Conservation (phyloP, 1,140 invertebrate genomes). For the Calycopis cecrops region DNA sequence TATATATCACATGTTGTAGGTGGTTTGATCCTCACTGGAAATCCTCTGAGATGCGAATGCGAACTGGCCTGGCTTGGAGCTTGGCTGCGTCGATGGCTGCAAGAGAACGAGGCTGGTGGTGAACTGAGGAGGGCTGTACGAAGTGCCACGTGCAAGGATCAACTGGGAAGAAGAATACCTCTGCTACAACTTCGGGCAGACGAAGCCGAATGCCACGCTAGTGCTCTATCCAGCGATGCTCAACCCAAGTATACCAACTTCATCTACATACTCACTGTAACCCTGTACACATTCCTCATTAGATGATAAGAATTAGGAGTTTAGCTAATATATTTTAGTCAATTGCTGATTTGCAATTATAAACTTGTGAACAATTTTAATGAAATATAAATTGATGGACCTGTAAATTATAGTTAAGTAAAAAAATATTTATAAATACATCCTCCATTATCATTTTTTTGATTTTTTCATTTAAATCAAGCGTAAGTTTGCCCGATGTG, state of each 20-base stretch:
- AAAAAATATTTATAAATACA: constrained; percentile 6
- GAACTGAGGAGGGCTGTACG: constrained; percentile 60
- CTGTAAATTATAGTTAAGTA: background rate
- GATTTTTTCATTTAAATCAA: constrained; percentile 14
- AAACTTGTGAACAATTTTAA: background rate
- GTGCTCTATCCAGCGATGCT: constrained; percentile 80
- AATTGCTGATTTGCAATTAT: background rate
- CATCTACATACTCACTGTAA: constrained; percentile 45
- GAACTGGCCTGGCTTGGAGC: constrained; percentile 91
- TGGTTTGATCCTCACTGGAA: constrained; percentile 87
- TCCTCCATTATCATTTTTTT: background rate
- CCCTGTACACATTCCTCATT: constrained; percentile 45
- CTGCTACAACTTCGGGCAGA: constrained; percentile 84
- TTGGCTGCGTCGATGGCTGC: constrained; percentile 88
- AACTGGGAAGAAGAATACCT: constrained; percentile 76
- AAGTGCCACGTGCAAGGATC: constrained; percentile 80
- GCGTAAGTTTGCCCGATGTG: constrained; percentile 9
- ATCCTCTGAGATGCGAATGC: constrained; percentile 91
- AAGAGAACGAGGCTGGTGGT: constrained; percentile 74
- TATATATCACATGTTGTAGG: constrained; percentile 73
- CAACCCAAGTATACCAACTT: constrained; percentile 48
- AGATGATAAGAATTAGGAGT: constrained; percentile 45
- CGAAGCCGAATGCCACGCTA: constrained; percentile 84
- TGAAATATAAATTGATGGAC: background rate
- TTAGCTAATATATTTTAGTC: constrained; percentile 3